Percentiles rank a stretch among this genome's conserved stretches.
phyloP scores from a whole-genome alignment of 2,888 invertebrate species.

The Syritta pipiens region DNA sequence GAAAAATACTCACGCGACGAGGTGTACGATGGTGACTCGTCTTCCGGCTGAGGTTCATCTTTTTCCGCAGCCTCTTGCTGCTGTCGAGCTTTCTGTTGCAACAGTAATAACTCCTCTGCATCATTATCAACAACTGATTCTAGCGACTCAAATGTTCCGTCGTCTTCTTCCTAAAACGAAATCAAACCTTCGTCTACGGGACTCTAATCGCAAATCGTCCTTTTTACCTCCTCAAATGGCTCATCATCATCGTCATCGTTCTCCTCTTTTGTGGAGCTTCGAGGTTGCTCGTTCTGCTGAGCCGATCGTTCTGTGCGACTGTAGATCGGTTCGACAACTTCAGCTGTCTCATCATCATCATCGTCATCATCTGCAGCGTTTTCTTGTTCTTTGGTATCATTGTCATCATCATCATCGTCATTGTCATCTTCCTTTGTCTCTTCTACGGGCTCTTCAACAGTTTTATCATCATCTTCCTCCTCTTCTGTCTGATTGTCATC shows the following conservation, averaged over 20 bases:
- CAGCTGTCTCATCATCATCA: conserved; percentile 70
- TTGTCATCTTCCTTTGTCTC: conserved; percentile 74
- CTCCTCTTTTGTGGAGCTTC: conserved; percentile 61
- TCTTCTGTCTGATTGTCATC: conserved; percentile 73
- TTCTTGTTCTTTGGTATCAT: conserved; percentile 72
- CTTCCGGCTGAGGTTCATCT: conserved; percentile 69
- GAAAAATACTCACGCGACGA: conserved; percentile 75
- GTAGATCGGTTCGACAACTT: conserved; percentile 56
- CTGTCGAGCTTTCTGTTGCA: conserved; percentile 74
- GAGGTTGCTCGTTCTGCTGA: conserved; percentile 56
- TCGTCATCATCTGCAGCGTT: conserved; percentile 72
- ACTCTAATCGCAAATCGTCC: not conserved
- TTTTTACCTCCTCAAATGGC: conserved; percentile 80
- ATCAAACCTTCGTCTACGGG: too few relatives aligned
- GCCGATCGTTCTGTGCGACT: conserved; percentile 70
- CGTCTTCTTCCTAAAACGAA: conserved; percentile 74
- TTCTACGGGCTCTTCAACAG: conserved; percentile 72
- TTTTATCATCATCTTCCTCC: conserved; percentile 77
- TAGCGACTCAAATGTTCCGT: conserved; percentile 76
- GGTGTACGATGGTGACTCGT: conserved; percentile 73
- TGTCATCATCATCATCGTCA: conserved; percentile 73
- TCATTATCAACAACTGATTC: conserved; percentile 78
- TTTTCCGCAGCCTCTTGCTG: conserved; percentile 72
- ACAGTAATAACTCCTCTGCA: conserved; percentile 73
- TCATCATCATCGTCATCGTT: conserved; percentile 73